Evolutionary conservation across 2,797 vertebrate species (phyloP).

Genomic region (Bucorvus abyssinicus): DNA sequence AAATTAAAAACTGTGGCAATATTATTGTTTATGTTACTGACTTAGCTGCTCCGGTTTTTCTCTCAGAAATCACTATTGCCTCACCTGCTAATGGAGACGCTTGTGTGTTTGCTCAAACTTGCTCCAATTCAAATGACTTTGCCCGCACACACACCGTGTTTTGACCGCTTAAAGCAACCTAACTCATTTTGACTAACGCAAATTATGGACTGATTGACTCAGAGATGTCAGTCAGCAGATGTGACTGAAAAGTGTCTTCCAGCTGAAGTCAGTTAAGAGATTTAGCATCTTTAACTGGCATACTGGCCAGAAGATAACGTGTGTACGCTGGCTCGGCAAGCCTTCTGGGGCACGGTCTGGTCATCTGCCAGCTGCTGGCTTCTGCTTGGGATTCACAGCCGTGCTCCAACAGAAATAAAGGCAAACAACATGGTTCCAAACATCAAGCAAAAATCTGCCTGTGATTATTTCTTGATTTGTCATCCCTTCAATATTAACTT

Average conservation of each 20-base stretch:
- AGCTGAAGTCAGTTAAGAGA: neutral
- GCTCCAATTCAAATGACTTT: neutral
- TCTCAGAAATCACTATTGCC: neutral
- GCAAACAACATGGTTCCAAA: neutral
- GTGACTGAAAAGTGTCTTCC: neutral
- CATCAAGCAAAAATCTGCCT: neutral
- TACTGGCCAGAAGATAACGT: neutral
- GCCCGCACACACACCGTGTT: neutral
- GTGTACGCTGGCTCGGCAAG: neutral
- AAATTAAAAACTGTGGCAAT: neutral
- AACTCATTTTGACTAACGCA: neutral
- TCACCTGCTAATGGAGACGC: neutral
- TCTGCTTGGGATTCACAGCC: neutral
- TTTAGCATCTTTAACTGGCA: neutral
- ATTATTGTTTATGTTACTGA: neutral
- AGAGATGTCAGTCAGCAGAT: neutral
- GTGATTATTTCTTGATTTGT: neutral
- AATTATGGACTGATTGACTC: neutral
- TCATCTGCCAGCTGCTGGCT: rapidly evolving
- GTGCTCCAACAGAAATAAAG: neutral
- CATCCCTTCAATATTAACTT: neutral
- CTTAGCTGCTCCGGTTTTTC: neutral
- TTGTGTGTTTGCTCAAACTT: neutral
- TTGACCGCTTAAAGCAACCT: neutral
- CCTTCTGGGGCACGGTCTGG: neutral